Evolutionary conservation across 1,140 invertebrate species (phyloP).

Genomic region (Brachionus plicatilis): DNA sequence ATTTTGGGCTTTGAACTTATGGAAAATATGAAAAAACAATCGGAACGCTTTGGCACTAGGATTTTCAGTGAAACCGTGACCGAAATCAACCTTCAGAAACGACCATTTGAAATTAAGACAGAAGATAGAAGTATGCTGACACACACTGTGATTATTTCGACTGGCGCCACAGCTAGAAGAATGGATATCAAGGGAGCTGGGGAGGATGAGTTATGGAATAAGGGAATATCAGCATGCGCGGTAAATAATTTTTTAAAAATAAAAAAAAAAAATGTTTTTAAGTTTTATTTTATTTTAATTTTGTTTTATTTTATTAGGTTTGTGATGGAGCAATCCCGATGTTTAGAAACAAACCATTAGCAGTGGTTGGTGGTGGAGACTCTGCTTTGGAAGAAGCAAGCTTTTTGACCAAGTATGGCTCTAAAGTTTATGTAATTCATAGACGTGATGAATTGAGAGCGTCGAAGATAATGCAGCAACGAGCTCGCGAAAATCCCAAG

Average conservation of each 20-base stretch:
- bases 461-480: neutral
- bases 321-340: constrained; percentile 12
- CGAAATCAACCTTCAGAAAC: neutral
- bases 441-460: constrained; percentile 31
- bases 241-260: neutral
- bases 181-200: neutral
- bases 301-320: neutral
- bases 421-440: constrained; percentile 20
- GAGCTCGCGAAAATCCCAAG: neutral
- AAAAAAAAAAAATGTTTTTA: neutral
- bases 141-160: constrained; percentile 6
- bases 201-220: constrained; percentile 9
- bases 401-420: constrained; percentile 14
- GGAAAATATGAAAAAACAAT: constrained; percentile 38
- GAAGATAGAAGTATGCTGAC: constrained; percentile 4
- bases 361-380: constrained; percentile 20
- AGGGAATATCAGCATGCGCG: constrained; percentile 1
- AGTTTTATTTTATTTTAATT: neutral
- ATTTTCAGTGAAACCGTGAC: neutral
- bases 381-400: constrained; percentile 37
- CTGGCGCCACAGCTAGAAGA: neutral
- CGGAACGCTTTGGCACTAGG: neutral
- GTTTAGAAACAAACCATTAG: constrained; percentile 13
- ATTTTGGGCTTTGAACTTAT: constrained; percentile 17
- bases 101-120: constrained; percentile 11